Evolutionary conservation across 1,140 invertebrate genomes (phyloP).

Genomic region (Neelides sp.): DNA sequence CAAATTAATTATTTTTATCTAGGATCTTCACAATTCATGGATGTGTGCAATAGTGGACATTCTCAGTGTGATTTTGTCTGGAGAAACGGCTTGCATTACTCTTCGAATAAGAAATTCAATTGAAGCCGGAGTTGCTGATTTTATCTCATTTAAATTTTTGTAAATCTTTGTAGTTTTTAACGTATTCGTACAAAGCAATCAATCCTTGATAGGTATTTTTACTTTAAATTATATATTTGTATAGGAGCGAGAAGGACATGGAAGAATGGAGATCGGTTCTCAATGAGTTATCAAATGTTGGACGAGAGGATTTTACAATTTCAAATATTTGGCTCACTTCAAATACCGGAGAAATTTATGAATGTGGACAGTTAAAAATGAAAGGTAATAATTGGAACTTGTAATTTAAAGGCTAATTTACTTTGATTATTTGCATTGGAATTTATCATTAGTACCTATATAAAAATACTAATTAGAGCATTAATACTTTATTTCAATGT

Average conservation of each 20-base stretch:
- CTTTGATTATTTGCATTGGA: not conserved
- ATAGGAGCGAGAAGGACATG: constrained; percentile 24
- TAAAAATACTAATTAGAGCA: no score
- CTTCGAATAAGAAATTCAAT: constrained; percentile 26
- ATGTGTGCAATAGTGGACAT: constrained; percentile 22
- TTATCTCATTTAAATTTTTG: constrained; percentile 27
- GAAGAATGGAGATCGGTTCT: constrained; percentile 22
- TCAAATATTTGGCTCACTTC: constrained; percentile 27
- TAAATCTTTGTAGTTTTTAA: not conserved
- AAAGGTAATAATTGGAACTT: constrained; percentile 7
- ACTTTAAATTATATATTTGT: not conserved
- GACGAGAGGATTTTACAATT: constrained; percentile 14
- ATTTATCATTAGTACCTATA: not conserved
- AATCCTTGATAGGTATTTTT: not conserved
- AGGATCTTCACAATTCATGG: constrained; percentile 23
- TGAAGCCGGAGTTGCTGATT: constrained; percentile 23
- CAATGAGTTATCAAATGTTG: constrained; percentile 14
- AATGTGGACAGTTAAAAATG: constrained; percentile 24
- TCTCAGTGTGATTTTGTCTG: constrained; percentile 17
- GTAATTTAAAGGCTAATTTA: not conserved
- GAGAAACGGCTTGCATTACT: constrained; percentile 12
- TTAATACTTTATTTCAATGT: not conserved
- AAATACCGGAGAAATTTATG: constrained; percentile 19
- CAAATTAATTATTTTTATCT: not conserved
- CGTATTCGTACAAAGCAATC: no score